phyloP scores from a whole-genome alignment of 2,113 vertebrate genomes.

The Stictonetta naevosa region DNA sequence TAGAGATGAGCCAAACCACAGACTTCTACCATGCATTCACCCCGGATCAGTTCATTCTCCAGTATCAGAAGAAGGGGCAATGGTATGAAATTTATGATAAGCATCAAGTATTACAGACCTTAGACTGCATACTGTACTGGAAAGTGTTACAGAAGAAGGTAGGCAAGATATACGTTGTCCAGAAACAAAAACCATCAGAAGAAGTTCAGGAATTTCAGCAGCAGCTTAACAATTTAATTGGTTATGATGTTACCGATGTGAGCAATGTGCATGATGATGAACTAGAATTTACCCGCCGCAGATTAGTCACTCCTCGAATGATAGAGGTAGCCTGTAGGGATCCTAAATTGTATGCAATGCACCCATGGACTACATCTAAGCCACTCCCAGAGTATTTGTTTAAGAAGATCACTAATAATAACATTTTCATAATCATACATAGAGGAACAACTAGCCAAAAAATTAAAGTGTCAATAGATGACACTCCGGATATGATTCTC shows the following conservation, averaged over 20 bases:
- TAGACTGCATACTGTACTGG: constrained; percentile 97
- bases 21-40: constrained; percentile 90
- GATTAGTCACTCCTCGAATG: constrained; percentile 91
- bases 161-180: constrained; percentile 90
- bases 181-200: constrained; percentile 80
- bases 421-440: constrained; percentile 91
- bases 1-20: constrained; percentile 83
- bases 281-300: constrained; percentile 94
- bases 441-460: constrained; percentile 90
- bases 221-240: constrained; percentile 91
- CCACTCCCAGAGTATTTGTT: constrained; percentile 88
- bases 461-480: constrained; percentile 91
- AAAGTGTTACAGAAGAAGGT: constrained; percentile 87
- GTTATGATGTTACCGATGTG: constrained; percentile 95
- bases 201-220: constrained; percentile 89
- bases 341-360: constrained; percentile 92
- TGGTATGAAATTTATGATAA: constrained; percentile 98
- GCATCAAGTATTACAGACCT: constrained; percentile 94
- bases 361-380: constrained; percentile 91
- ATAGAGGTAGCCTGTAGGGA: constrained; percentile 88
- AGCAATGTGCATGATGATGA: constrained; percentile 98
- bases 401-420: constrained; percentile 85
- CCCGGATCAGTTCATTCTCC: constrained; percentile 91
- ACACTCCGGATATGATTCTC: constrained; percentile 87
- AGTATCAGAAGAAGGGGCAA: constrained; percentile 96